phyloP scores from a whole-genome alignment of 2,797 vertebrate genomes.

The Enteromius fasciolatus region DNA sequence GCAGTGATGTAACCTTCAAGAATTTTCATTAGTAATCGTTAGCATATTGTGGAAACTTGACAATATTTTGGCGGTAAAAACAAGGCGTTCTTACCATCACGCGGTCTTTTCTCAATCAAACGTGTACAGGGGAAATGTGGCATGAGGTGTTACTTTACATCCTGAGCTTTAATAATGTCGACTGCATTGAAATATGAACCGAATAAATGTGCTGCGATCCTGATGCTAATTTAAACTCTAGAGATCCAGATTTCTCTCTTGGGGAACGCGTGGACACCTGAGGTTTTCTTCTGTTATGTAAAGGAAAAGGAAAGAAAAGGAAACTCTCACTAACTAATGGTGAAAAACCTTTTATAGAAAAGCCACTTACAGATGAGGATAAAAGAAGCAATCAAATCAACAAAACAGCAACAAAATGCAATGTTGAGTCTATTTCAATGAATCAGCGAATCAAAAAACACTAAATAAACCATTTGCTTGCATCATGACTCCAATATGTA shows the following conservation, averaged over 20 bases:
- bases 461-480: too few relatives aligned
- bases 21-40: background rate
- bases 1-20: background rate
- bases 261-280: background rate
- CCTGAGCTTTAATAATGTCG: background rate
- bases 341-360: background rate
- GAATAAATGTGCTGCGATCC: background rate
- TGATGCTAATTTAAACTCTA: constrained; percentile 34
- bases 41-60: background rate
- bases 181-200: constrained; percentile 32
- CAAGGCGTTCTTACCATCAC: background rate
- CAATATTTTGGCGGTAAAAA: background rate
- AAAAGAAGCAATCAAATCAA: too few relatives aligned
- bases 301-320: background rate
- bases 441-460: too few relatives aligned
- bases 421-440: too few relatives aligned
- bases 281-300: background rate
- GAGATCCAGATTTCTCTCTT: constrained; percentile 1
- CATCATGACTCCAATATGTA: too few relatives aligned
- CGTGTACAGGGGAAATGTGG: background rate
- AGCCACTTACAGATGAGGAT: too few relatives aligned
- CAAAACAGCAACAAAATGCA: too few relatives aligned
- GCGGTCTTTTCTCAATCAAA: background rate
- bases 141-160: constrained; percentile 33
- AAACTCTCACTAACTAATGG: background rate